Evolutionary conservation across 2,888 invertebrate genomes (phyloP).

Genomic region (Taphrorychus bicolor): DNA sequence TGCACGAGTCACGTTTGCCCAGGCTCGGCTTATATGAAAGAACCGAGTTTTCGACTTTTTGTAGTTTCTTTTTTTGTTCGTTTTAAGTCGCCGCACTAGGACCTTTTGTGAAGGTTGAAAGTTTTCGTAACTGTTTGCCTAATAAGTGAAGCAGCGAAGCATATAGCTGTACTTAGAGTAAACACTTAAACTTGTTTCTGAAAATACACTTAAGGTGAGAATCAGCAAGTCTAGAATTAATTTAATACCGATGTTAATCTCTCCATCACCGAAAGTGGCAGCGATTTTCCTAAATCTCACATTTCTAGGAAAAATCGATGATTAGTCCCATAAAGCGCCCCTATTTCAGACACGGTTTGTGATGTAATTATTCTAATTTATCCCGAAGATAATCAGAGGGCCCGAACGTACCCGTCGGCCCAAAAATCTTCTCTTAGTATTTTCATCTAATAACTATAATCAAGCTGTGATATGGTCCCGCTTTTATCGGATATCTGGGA

Average conservation of each 20-base stretch:
- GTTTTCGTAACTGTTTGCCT: no score
- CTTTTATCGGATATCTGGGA: conserved; percentile 35
- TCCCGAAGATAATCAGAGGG: conserved; percentile 31
- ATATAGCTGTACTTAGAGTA: no score
- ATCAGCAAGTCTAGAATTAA: no score
- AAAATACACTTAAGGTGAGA: no score
- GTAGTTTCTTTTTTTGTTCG: conserved; percentile 14
- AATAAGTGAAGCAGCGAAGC: no score
- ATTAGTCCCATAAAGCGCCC: conserved; percentile 29
- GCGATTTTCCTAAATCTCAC: no score
- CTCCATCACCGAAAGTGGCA: no score
- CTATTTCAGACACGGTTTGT: conserved; percentile 27
- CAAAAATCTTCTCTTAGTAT: conserved; percentile 35
- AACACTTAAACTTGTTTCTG: no score
- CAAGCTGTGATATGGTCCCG: conserved; percentile 32
- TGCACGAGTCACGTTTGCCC: conserved; percentile 27
- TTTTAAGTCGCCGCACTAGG: conserved; percentile 18
- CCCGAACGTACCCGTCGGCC: conserved; percentile 18
- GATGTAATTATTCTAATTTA: conserved; percentile 38
- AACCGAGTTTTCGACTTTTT: conserved; percentile 29
- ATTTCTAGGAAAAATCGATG: conserved; percentile 3
- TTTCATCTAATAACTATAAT: conserved; percentile 41
- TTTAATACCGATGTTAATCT: no score
- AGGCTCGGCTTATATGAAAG: conserved; percentile 17
- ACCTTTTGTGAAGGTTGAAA: not conserved